Conservation (phyloP, 2,113 vertebrate genomes). For the Arvicanthis niloticus region DNA sequence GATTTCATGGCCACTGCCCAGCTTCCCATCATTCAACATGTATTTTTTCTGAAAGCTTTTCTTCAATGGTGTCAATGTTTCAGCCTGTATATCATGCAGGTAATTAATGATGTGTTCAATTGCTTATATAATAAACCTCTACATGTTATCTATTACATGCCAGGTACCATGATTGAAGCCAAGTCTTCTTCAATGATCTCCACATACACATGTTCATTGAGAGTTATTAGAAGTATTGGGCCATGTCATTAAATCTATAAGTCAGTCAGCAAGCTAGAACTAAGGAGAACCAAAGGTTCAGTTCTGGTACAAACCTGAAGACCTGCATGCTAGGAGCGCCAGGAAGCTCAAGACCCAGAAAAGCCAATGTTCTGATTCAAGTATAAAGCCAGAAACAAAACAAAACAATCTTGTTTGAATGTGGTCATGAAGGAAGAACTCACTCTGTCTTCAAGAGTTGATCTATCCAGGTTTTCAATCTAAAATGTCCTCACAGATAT, state of each 20-base stretch:
- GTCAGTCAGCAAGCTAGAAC: neutral
- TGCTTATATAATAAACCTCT: neutral
- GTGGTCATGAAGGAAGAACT: neutral
- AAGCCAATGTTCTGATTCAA: neutral
- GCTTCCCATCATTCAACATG: neutral
- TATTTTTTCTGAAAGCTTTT: neutral
- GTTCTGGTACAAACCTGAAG: neutral
- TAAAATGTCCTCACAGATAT: neutral
- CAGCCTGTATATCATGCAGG: neutral
- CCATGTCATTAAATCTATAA: neutral
- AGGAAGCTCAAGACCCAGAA: neutral
- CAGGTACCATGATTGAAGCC: neutral
- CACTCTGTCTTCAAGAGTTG: neutral
- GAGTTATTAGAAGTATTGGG: neutral
- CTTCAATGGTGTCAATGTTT: neutral
- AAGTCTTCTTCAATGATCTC: neutral
- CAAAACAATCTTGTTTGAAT: neutral
- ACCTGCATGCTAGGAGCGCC: neutral
- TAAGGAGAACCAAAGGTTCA: neutral
- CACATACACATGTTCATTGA: neutral
- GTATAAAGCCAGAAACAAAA: neutral
- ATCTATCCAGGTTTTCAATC: neutral
- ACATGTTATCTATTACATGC: neutral
- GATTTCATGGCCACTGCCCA: neutral
- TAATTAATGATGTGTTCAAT: neutral